Evolutionary conservation across 1,140 invertebrate genomes (phyloP), one percentile per base, ranked within the genome.

Genomic region (Drosophila punjabiensis): DNA sequence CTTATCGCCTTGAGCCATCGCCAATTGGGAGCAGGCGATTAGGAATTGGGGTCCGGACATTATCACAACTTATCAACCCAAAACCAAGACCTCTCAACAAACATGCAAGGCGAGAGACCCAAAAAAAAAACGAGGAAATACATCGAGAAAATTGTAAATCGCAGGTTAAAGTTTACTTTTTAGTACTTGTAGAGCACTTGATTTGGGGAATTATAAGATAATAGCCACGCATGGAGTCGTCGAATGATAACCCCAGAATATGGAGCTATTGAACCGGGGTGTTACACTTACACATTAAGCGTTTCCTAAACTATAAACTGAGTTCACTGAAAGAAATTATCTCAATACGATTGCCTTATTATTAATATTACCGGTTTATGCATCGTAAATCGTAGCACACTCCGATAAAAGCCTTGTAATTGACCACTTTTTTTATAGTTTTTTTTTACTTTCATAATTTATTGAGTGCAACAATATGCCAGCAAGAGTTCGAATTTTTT

Each of bases 231-330:
- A 20, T 13, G 30, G 43, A 28, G 66, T 62, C 60, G 35, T 77
- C 70, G 66, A 62, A 81, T 79, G 81, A 76, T 88, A 81, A 89
- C 85, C 74, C 75, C 58, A 62, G 61, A 70, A 76, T 73, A 56
- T 75, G 50, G 56, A 76, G 55, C 64, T 69, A 73, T 76, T 79
- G 60, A 75, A 79, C 60, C 41, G 47, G 16, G 39, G 30, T n/a
- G 58, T 56, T 41, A 32, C 55, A 75, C 48, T 78, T 56, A 73
- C 78, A 48, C 60, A 52, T 28, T 43, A 61, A 37, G 39, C 45
- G 43, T 66, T 39, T 32, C 64, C 9, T 14, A 11, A 14, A 43
- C 52, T 55, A 59, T 65, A 66, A 74, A 71, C 52, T 43, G 33
- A 68, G 30, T 74, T 10, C 61, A 79, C 75, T 71, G 75, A 28